phyloP scores from a whole-genome alignment of 2,113 vertebrate genomes.

The Elgaria multicarinata region DNA sequence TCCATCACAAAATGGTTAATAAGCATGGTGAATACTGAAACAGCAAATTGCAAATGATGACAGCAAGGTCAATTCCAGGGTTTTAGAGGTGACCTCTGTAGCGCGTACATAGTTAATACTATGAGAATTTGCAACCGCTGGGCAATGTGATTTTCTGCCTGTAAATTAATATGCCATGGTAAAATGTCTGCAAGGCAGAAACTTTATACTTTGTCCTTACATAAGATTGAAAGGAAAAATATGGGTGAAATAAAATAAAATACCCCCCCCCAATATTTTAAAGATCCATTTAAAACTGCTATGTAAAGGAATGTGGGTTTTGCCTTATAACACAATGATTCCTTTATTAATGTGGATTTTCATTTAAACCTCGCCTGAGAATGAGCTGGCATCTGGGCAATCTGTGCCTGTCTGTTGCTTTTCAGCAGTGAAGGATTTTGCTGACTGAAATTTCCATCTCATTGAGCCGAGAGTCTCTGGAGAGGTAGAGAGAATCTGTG shows the following conservation, averaged over 20 bases:
- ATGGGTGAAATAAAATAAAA: background rate
- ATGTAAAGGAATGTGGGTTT: background rate
- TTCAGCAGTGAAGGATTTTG: conserved; percentile 53
- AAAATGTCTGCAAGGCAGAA: conserved; percentile 31
- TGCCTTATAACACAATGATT: conserved; percentile 47
- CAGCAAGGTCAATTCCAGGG: conserved; percentile 49
- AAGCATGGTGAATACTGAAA: background rate
- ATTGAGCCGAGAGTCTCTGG: conserved; percentile 60
- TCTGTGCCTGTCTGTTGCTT: conserved; percentile 52
- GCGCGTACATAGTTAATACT: conserved; percentile 29
- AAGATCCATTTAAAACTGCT: background rate
- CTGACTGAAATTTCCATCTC: conserved; percentile 62
- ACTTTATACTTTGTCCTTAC: conserved; percentile 41
- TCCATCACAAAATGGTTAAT: background rate
- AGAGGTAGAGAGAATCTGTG: conserved; percentile 41
- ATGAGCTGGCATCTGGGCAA: conserved; percentile 23
- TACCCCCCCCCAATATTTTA: too few species aligned
- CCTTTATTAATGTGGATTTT: conserved; percentile 41
- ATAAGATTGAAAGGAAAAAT: conserved; percentile 34
- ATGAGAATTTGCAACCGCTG: conserved; percentile 53
- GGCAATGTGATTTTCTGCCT: conserved; percentile 64
- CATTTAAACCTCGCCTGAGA: conserved; percentile 51
- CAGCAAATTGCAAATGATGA: conserved; percentile 43
- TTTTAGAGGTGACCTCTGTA: conserved; percentile 61
- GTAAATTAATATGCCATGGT: conserved; percentile 60